Conservation (phyloP, 1,140 invertebrate species). For the Drosophila quadrilineata region DNA sequence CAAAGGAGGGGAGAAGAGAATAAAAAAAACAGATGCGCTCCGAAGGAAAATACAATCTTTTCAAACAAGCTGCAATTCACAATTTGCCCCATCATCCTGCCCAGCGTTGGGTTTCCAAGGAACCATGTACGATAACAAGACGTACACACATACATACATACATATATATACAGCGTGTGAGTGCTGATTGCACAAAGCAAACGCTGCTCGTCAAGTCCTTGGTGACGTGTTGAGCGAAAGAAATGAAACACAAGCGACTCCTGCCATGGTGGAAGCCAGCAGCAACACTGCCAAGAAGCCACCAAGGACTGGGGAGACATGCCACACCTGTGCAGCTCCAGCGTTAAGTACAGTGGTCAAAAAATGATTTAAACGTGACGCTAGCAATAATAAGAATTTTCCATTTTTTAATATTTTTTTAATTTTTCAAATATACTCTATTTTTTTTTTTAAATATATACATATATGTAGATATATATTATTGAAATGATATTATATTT, state of each 20-base stretch:
- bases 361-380: background rate
- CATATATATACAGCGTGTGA: slow-evolving; percentile 6
- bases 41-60: slow-evolving; percentile 45
- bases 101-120: slow-evolving; percentile 22
- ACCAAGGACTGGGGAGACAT: slow-evolving; percentile 14
- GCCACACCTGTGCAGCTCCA: slow-evolving; percentile 44
- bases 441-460: too few species aligned
- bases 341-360: slow-evolving; percentile 24
- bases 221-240: slow-evolving; percentile 70
- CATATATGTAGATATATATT: background rate
- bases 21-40: slow-evolving; percentile 37
- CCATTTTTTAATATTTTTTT: too few species aligned
- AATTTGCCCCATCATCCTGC: slow-evolving; percentile 17
- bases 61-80: slow-evolving; percentile 56
- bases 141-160: slow-evolving; percentile 36
- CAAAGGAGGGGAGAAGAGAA: slow-evolving; percentile 18
- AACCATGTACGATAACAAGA: slow-evolving; percentile 52
- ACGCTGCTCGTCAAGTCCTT: slow-evolving; percentile 67
- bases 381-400: too few species aligned
- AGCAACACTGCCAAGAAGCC: slow-evolving; percentile 14
- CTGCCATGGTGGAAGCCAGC: slow-evolving; percentile 26
- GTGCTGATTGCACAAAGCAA: slow-evolving; percentile 69
- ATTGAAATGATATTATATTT: background rate
- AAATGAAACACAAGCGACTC: slow-evolving; percentile 51
- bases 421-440: too few species aligned